Conservation (phyloP, 2,113 vertebrate genomes). For the Istiophorus platypterus region DNA sequence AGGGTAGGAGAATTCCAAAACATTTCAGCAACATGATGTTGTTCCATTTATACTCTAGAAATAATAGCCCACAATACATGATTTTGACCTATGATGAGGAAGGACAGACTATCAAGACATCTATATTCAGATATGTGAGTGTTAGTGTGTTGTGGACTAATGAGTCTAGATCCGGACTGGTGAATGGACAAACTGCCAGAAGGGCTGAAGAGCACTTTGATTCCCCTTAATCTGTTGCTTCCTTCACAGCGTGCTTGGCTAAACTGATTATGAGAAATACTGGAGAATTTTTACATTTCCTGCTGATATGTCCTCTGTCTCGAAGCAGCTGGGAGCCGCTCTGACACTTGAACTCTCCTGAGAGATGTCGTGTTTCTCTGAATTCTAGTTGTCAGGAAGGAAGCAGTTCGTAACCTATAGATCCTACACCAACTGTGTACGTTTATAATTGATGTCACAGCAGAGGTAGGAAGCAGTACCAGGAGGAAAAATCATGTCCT, state of each 20-base stretch:
- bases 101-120: neutral
- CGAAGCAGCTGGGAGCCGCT: slow-evolving; percentile 18
- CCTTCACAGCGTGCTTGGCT: slow-evolving; percentile 26
- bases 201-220: slow-evolving; percentile 59
- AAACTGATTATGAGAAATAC: slow-evolving; percentile 53
- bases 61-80: neutral
- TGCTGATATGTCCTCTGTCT: slow-evolving; percentile 8
- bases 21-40: slow-evolving; percentile 18
- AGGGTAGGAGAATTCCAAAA: neutral
- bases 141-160: slow-evolving; percentile 42
- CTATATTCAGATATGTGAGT: neutral
- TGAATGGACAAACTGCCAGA: slow-evolving; percentile 33
- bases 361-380: slow-evolving; percentile 17
- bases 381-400: slow-evolving; percentile 35
- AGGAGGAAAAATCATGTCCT: slow-evolving; percentile 20
- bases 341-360: slow-evolving; percentile 26
- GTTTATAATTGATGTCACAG: slow-evolving; percentile 32
- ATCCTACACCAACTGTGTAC: slow-evolving; percentile 18
- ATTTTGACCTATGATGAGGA: neutral
- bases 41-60: slow-evolving; percentile 2
- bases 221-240: slow-evolving; percentile 49
- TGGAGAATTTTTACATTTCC: neutral
- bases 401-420: slow-evolving; percentile 25
- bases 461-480: slow-evolving; percentile 7
- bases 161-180: slow-evolving; percentile 24